Conservation (phyloP, 2,888 invertebrate species). For the Ceramica pisi region DNA sequence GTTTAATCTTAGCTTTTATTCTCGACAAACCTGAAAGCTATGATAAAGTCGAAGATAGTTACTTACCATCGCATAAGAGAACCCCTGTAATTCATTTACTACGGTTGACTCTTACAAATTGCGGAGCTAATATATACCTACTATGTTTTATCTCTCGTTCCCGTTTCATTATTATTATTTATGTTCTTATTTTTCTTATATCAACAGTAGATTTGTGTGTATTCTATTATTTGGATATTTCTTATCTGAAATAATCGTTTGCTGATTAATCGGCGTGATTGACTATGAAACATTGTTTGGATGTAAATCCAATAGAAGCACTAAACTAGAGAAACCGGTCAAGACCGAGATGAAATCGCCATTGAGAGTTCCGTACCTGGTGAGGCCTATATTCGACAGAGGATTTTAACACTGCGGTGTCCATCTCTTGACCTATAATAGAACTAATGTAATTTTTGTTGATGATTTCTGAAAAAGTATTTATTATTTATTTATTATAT, state of each 20-base stretch:
- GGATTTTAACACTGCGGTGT: too few relatives aligned
- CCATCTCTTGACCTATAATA: too few relatives aligned
- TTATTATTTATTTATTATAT: too few relatives aligned
- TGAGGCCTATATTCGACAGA: too few relatives aligned
- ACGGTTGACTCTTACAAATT: conserved; percentile 60
- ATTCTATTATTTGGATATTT: conserved; percentile 34
- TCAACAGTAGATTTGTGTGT: conserved; percentile 42
- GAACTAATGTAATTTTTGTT: too few relatives aligned
- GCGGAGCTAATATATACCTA: conserved; percentile 53
- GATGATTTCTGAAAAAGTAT: too few relatives aligned
- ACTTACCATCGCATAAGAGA: conserved; percentile 25
- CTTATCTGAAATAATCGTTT: conserved; percentile 32
- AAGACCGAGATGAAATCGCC: too few relatives aligned
- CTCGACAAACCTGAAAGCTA: conserved; percentile 2
- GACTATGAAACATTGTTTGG: neutral
- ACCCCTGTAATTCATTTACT: conserved; percentile 56
- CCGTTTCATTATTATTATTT: conserved; percentile 51
- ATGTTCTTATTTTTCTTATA: conserved; percentile 52
- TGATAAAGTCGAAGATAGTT: conserved; percentile 30
- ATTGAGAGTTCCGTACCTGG: too few relatives aligned
- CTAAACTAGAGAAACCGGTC: too few relatives aligned
- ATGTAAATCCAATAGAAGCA: neutral
- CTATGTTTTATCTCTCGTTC: conserved; percentile 41
- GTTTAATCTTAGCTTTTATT: conserved; percentile 3
- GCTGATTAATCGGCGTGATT: conserved; percentile 22